These are phyloP conservation scores for Cranoglanis bouderius DNA, from an alignment of 2,113 vertebrate genomes.

Conservation along the genomic window DNA sequence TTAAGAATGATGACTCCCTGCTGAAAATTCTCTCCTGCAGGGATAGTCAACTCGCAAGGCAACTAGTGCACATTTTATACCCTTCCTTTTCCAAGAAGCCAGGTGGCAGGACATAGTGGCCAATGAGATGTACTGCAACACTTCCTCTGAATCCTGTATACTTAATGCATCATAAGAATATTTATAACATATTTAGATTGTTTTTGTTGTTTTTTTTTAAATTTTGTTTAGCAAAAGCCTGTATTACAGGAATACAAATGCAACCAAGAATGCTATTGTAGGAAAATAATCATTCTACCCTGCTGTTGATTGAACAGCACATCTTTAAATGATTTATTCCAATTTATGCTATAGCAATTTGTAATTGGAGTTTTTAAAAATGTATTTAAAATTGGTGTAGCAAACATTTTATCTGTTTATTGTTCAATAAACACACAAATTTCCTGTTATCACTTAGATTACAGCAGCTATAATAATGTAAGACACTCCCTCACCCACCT, in stretches of 20 bases:
- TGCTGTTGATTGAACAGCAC: neutral
- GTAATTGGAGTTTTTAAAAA: neutral
- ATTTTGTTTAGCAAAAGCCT: neutral
- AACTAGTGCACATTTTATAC: slow-evolving; percentile 6
- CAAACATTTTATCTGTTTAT: neutral
- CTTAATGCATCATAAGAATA: neutral
- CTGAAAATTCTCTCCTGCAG: slow-evolving; percentile 30
- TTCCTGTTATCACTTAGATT: neutral
- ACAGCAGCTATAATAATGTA: neutral
- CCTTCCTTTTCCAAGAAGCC: neutral
- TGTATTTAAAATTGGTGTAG: neutral
- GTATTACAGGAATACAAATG: neutral
- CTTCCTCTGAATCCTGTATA: neutral
- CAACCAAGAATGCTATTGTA: neutral
- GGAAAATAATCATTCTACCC: neutral
- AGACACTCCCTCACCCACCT: neutral
- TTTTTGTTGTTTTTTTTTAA: neutral
- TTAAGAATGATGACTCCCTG: slow-evolving; percentile 40
- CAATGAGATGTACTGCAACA: neutral
- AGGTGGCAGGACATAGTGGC: neutral
- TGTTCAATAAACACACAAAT: neutral
- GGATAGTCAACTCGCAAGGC: slow-evolving; percentile 26
- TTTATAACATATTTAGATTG: neutral
- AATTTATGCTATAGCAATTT: neutral
- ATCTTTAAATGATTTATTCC: neutral